Evolutionary conservation across 53 echinoderm and acorn worm species (phyloP).

Genomic region (Paracentrotus lividus): DNA sequence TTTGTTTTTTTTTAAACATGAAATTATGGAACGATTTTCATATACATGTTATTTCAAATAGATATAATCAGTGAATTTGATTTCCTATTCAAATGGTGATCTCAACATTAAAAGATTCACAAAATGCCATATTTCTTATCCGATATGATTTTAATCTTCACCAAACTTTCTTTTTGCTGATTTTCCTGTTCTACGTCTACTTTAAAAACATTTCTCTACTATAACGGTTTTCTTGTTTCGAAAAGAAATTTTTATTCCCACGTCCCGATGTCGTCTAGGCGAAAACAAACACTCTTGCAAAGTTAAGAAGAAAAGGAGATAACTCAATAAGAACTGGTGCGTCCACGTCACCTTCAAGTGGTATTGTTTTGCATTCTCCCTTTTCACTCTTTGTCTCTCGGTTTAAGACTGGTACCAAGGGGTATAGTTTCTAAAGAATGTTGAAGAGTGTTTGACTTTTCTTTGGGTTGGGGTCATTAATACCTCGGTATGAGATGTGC

Average conservation of each 20-base stretch:
- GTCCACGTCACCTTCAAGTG: background rate
- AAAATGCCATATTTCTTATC: too few relatives aligned
- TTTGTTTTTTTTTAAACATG: too few relatives aligned
- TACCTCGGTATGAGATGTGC: conserved; percentile 49
- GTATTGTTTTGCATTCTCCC: conserved; percentile 54
- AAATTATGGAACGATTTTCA: too few relatives aligned
- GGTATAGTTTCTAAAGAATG: conserved; percentile 58
- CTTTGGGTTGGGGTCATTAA: conserved; percentile 67
- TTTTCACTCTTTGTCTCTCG: conserved; percentile 20
- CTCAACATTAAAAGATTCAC: too few relatives aligned
- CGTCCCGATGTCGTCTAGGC: conserved; percentile 45
- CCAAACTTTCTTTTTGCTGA: too few relatives aligned
- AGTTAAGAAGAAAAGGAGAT: conserved; percentile 72
- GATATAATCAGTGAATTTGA: too few relatives aligned
- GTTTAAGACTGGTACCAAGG: conserved; percentile 50
- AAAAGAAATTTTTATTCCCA: conserved; percentile 38
- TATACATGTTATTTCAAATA: too few relatives aligned
- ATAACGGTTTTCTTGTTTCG: background rate
- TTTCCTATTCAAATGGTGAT: too few relatives aligned
- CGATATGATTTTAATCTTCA: too few relatives aligned
- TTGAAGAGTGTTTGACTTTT: conserved; percentile 63
- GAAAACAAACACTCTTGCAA: conserved; percentile 63
- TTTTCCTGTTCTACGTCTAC: too few relatives aligned
- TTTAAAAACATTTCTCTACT: too few relatives aligned
- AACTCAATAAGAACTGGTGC: conserved; percentile 44